These are phyloP conservation scores for Yponomeuta plumbellus DNA, from an alignment of 2,888 invertebrate genomes.

Conservation along the genomic window DNA sequence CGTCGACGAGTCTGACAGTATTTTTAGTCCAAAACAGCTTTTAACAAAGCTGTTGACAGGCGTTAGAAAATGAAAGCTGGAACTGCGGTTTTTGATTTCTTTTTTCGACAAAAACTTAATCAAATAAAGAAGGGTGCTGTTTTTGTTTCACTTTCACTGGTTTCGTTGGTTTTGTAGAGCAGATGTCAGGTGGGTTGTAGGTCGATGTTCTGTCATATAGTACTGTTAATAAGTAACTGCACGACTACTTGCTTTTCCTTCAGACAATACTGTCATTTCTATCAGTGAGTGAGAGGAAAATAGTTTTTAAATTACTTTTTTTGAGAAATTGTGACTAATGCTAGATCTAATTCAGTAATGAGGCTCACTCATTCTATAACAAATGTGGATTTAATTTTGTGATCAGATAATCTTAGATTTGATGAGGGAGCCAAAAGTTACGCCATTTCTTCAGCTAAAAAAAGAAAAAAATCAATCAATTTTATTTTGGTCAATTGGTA, in stretches of 20 bases:
- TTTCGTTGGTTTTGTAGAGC: not conserved
- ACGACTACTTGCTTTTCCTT: not conserved
- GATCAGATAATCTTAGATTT: no score
- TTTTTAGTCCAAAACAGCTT: not conserved
- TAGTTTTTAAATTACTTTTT: no score
- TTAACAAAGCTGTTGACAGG: not conserved
- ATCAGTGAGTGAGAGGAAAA: no score
- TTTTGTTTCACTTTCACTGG: not conserved
- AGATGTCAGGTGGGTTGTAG: not conserved
- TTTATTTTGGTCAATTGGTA: no score
- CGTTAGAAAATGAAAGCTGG: not conserved
- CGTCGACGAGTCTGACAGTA: not conserved
- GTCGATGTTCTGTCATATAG: not conserved
- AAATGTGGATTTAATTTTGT: no score
- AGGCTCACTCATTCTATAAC: no score
- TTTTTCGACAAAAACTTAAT: constrained; percentile 4
- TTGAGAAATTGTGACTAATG: no score
- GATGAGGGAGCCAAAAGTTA: no score
- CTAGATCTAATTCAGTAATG: no score
- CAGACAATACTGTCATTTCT: no score
- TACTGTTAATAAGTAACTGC: not conserved
- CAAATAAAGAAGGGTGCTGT: not conserved
- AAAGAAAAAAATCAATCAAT: no score
- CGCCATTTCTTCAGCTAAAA: no score
- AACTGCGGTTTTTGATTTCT: constrained; percentile 11